Percentiles rank a stretch among this genome's conserved stretches.
Conservation (phyloP, 2,113 vertebrate genomes). For the Hippocampus barbouri region DNA sequence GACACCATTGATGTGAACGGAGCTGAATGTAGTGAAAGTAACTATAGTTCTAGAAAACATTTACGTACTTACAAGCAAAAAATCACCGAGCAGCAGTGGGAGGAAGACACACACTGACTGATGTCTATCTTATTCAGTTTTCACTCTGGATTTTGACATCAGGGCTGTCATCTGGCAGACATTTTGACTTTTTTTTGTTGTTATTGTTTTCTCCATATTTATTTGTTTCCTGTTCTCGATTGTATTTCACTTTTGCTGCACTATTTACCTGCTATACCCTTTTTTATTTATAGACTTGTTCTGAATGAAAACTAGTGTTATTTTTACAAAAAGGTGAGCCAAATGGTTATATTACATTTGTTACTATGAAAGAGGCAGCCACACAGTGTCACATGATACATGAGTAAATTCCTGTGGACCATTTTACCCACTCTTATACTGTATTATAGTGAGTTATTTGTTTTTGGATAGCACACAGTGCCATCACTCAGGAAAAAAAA, state of each 20-base stretch:
- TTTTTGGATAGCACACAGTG: neutral
- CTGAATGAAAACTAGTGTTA: neutral
- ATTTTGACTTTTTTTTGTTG: neutral
- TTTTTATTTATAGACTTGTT: neutral
- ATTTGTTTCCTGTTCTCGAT: neutral
- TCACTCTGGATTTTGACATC: neutral
- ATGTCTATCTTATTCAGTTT: neutral
- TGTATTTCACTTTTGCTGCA: neutral
- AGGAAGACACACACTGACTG: neutral
- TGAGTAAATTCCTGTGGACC: neutral
- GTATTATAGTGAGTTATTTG: neutral
- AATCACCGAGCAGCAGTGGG: neutral
- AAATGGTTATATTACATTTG: too few relatives aligned
- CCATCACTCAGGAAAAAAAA: neutral
- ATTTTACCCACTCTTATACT: neutral
- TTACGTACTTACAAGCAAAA: neutral
- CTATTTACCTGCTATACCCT: neutral
- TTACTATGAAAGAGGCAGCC: too few relatives aligned
- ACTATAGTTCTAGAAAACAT: neutral
- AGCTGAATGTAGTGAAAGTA: neutral
- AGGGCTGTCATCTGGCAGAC: neutral
- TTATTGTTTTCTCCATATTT: too few relatives aligned
- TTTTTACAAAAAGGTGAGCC: too few relatives aligned
- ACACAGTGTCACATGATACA: too few relatives aligned
- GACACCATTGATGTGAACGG: neutral